Percentiles rank a stretch among this genome's conserved stretches.
These are phyloP conservation scores for Pyrocephalus nanus DNA, from an alignment of 2,797 vertebrate genomes.

Conservation along the genomic window DNA sequence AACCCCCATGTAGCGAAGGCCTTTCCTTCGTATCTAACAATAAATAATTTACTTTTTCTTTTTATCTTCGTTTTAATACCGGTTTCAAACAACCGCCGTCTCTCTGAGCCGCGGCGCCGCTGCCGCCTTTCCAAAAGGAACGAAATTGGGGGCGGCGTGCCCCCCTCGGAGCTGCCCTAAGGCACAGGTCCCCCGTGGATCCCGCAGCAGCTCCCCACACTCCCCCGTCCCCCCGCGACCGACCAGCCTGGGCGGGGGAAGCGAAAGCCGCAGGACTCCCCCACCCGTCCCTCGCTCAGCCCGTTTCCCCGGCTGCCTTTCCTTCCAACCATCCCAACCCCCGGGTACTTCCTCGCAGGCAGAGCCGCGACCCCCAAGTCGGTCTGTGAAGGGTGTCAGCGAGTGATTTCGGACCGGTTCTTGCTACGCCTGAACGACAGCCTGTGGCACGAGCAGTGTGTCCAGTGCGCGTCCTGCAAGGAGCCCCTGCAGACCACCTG, in stretches of 20 bases:
- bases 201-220: background rate
- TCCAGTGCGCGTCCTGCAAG: slow-evolving; percentile 88
- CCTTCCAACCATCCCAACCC: background rate
- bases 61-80: background rate
- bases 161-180: background rate
- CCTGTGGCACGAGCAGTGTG: slow-evolving; percentile 94
- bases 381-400: slow-evolving; percentile 90
- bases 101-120: background rate
- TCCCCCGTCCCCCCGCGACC: background rate
- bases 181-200: background rate
- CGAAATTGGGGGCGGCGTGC: slow-evolving; percentile 1
- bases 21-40: background rate
- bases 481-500: slow-evolving; percentile 89
- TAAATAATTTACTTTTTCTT: background rate
- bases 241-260: background rate
- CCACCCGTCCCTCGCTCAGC: background rate
- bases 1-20: background rate
- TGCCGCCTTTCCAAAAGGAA: slow-evolving; percentile 15
- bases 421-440: slow-evolving; percentile 90
- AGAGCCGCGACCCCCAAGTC: slow-evolving; percentile 79
- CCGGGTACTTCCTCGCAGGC: slow-evolving; percentile 19
- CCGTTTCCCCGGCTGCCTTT: background rate
- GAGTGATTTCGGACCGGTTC: slow-evolving; percentile 89
- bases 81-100: background rate
- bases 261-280: background rate